Percentiles rank a stretch among this genome's conserved stretches.
These are phyloP conservation scores for Chelon auratus DNA, from an alignment of 2,797 vertebrate genomes.

Conservation along the genomic window DNA sequence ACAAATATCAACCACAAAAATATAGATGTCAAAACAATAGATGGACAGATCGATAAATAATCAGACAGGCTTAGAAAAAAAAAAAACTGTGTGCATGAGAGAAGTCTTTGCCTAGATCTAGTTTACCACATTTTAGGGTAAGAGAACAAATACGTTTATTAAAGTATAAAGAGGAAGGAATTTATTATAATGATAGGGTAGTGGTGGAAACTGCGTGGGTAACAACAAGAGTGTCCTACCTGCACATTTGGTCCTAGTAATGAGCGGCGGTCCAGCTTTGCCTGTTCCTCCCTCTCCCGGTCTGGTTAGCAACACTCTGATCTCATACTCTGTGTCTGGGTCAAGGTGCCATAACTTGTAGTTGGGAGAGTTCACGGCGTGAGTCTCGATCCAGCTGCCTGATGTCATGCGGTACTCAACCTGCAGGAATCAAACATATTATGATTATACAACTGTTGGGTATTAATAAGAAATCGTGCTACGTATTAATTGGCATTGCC, in stretches of 20 bases:
- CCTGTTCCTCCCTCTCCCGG: slow-evolving; percentile 97
- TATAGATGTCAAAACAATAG: slow-evolving; percentile 44
- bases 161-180: too few relatives aligned
- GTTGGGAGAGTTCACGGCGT: slow-evolving; percentile 95
- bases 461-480: neutral
- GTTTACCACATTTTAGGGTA: too few relatives aligned
- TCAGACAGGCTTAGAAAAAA: slow-evolving; percentile 14
- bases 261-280: slow-evolving; percentile 92
- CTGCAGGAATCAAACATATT: slow-evolving; percentile 35
- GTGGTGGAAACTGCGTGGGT: too few relatives aligned
- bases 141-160: too few relatives aligned
- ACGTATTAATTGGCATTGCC: neutral
- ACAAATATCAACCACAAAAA: slow-evolving; percentile 57
- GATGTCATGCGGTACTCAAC: slow-evolving; percentile 98
- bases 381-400: slow-evolving; percentile 96
- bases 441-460: neutral
- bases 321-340: slow-evolving; percentile 97
- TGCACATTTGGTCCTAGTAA: slow-evolving; percentile 98
- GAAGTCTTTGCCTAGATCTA: neutral
- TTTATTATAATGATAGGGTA: too few relatives aligned
- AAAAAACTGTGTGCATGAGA: slow-evolving; percentile 12
- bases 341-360: slow-evolving; percentile 99
- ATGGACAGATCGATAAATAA: slow-evolving; percentile 52
- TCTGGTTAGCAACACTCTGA: slow-evolving; percentile 93
- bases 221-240: slow-evolving; percentile 79